Conservation (phyloP, 1,140 invertebrate species). For the Plutomurus gul region DNA sequence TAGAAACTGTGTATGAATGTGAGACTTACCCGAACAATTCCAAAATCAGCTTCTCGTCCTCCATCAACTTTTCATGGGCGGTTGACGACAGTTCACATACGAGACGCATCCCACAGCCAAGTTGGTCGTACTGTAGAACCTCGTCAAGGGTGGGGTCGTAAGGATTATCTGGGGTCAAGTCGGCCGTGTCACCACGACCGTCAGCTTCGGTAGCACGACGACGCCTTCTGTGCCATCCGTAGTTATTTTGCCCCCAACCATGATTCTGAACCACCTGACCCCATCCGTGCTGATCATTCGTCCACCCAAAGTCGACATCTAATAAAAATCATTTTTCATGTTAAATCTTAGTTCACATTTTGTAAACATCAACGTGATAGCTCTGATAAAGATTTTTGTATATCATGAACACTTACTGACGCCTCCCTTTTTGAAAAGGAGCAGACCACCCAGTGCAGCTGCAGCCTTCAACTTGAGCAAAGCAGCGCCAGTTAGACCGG, state of each 20-base stretch:
- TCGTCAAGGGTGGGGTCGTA: slow-evolving; percentile 51
- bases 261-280: too few relatives aligned
- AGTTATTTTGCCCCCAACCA: neutral
- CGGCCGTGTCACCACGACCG: slow-evolving; percentile 31
- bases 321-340: neutral
- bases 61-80: slow-evolving; percentile 38
- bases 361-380: neutral
- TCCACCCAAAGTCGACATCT: neutral
- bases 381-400: neutral
- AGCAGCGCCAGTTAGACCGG: slow-evolving; percentile 46
- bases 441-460: slow-evolving; percentile 44
- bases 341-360: neutral
- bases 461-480: slow-evolving; percentile 52
- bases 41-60: slow-evolving; percentile 55
- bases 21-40: slow-evolving; percentile 55
- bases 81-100: slow-evolving; percentile 55
- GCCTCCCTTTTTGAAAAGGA: slow-evolving; percentile 19
- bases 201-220: slow-evolving; percentile 2
- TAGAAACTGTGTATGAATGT: neutral
- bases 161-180: neutral
- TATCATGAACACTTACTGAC: slow-evolving; percentile 6
- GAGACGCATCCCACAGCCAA: slow-evolving; percentile 55
- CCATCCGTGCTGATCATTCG: neutral
- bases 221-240: slow-evolving; percentile 20
- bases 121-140: slow-evolving; percentile 52